These are phyloP conservation scores for Arrhamphus sclerolepis DNA, from an alignment of 2,797 vertebrate species.

Conservation along the genomic window DNA sequence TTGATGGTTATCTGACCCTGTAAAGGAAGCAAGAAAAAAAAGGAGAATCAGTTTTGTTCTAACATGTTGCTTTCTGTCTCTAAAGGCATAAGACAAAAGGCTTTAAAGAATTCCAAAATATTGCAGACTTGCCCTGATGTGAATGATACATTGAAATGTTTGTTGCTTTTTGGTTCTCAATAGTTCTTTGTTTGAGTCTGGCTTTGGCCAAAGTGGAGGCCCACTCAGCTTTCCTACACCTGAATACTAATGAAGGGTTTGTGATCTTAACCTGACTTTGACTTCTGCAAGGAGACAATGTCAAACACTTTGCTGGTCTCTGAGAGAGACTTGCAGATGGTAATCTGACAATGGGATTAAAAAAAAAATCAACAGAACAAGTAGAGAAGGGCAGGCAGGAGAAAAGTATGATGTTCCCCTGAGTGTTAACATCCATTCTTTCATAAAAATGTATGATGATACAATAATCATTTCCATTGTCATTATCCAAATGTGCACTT, in stretches of 20 bases:
- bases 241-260: constrained; percentile 62
- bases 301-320: constrained; percentile 46
- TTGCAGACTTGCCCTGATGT: constrained; percentile 10
- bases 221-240: constrained; percentile 45
- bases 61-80: background rate
- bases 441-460: constrained; percentile 1
- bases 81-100: background rate
- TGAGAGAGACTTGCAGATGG: constrained; percentile 31
- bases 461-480: constrained; percentile 11
- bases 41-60: background rate
- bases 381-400: constrained; percentile 8
- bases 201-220: constrained; percentile 37
- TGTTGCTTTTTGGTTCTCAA: constrained; percentile 32
- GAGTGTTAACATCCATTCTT: background rate
- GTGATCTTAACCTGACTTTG: constrained; percentile 60
- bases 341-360: constrained; percentile 13
- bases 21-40: background rate
- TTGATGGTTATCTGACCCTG: too few species aligned
- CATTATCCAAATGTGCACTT: constrained; percentile 19
- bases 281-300: constrained; percentile 44
- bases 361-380: constrained; percentile 32
- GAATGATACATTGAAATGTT: constrained; percentile 22
- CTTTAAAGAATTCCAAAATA: constrained; percentile 5
- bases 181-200: constrained; percentile 23
- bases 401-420: background rate